Evolutionary conservation across 2,888 invertebrate species (phyloP).

Genomic region (Apomyelois bistriatella): DNA sequence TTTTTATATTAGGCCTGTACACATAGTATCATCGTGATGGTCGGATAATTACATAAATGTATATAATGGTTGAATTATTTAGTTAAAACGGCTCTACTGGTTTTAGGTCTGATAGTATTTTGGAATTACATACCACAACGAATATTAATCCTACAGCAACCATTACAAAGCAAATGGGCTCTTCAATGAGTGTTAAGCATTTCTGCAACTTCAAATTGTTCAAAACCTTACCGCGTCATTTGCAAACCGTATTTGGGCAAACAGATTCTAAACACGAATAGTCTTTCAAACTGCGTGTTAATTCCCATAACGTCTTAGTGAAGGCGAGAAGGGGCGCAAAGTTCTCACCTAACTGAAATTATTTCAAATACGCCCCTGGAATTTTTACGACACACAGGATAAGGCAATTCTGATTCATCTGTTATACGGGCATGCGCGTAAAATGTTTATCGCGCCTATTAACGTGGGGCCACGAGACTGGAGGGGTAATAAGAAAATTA

Average conservation of each 20-base stretch:
- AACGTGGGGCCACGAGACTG: slow-evolving; percentile 21
- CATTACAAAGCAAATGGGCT: no score
- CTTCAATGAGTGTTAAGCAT: no score
- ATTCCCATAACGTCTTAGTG: neutral
- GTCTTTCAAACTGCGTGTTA: neutral
- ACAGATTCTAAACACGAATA: neutral
- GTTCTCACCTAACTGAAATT: slow-evolving; percentile 28
- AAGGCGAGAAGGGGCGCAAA: neutral
- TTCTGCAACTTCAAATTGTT: neutral
- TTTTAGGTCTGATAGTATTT: no score
- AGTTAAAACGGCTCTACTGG: no score
- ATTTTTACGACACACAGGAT: slow-evolving; percentile 34
- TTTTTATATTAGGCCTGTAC: no score
- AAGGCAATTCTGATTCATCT: slow-evolving; percentile 42
- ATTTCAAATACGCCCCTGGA: slow-evolving; percentile 31
- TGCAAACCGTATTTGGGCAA: neutral
- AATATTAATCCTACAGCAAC: no score
- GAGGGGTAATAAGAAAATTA: neutral
- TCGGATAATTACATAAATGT: no score
- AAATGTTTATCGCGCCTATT: slow-evolving; percentile 38
- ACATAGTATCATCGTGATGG: no score
- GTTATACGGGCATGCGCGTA: slow-evolving; percentile 33
- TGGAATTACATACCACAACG: no score
- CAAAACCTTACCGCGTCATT: neutral
- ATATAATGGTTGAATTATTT: no score